These are phyloP conservation scores for Marmota monax DNA, from an alignment of 2,113 vertebrate species.

Conservation along the genomic window DNA sequence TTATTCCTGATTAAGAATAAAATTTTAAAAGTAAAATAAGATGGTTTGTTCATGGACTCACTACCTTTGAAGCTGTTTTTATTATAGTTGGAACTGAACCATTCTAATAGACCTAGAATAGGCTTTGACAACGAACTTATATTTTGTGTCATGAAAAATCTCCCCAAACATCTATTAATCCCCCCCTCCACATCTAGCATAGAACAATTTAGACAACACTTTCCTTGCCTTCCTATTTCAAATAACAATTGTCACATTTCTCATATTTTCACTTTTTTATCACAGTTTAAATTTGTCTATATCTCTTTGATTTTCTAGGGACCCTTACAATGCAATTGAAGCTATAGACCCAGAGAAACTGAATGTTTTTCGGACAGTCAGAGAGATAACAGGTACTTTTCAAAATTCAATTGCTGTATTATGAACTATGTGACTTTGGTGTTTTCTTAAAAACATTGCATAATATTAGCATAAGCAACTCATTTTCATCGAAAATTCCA, in stretches of 20 bases:
- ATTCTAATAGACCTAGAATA: background rate
- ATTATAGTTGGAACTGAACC: background rate
- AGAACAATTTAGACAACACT: background rate
- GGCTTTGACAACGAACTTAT: background rate
- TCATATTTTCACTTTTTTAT: background rate
- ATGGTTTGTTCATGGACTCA: background rate
- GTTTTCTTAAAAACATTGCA: slow-evolving; percentile 55
- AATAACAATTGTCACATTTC: background rate
- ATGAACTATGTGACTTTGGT: background rate
- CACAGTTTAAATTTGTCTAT: background rate
- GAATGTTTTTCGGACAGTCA: slow-evolving; percentile 96
- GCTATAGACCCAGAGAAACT: slow-evolving; percentile 96
- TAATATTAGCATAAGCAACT: background rate
- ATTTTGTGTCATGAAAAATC: slow-evolving; percentile 16
- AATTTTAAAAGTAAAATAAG: background rate
- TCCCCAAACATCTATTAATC: background rate
- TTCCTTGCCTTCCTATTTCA: background rate
- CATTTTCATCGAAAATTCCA: slow-evolving; percentile 44
- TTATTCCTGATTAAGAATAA: slow-evolving; percentile 3
- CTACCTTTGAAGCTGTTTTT: background rate
- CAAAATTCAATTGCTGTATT: background rate
- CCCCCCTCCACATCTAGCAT: background rate
- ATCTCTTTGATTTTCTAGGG: slow-evolving; percentile 88
- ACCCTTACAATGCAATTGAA: slow-evolving; percentile 96
- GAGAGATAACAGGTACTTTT: slow-evolving; percentile 97